These are phyloP conservation scores for Promerops cafer DNA, from an alignment of 2,113 vertebrate genomes.

Conservation along the genomic window DNA sequence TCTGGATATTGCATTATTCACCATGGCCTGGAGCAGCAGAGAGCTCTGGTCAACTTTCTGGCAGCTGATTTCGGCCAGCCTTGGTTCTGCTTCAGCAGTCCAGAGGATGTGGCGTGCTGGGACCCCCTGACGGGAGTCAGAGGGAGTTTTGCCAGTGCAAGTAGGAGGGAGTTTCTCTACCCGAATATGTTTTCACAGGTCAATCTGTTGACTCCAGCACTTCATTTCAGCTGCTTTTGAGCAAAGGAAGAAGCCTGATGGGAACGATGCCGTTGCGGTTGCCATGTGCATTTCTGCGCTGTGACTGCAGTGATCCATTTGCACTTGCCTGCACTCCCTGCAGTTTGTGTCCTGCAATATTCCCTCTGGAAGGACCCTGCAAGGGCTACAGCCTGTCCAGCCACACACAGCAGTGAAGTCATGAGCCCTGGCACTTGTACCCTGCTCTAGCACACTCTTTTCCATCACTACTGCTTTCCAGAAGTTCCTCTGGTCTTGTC, in stretches of 20 bases:
- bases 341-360: background rate
- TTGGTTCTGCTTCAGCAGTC: background rate
- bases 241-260: background rate
- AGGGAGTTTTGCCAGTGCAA: background rate
- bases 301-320: background rate
- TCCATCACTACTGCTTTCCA: background rate
- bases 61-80: background rate
- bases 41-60: constrained; percentile 6
- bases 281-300: rapidly evolving
- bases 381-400: background rate
- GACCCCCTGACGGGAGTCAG: background rate
- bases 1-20: background rate
- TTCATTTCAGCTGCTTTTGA: background rate
- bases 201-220: background rate
- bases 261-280: rapidly evolving
- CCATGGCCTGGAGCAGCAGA: background rate
- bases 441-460: background rate
- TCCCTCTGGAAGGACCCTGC: background rate
- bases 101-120: rapidly evolving
- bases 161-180: background rate
- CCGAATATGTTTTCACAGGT: background rate
- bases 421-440: background rate
- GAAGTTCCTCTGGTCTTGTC: background rate
- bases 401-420: background rate
- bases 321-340: background rate